Evolutionary conservation across 2,797 vertebrate species (phyloP).

Genomic region (Vultur gryphus): DNA sequence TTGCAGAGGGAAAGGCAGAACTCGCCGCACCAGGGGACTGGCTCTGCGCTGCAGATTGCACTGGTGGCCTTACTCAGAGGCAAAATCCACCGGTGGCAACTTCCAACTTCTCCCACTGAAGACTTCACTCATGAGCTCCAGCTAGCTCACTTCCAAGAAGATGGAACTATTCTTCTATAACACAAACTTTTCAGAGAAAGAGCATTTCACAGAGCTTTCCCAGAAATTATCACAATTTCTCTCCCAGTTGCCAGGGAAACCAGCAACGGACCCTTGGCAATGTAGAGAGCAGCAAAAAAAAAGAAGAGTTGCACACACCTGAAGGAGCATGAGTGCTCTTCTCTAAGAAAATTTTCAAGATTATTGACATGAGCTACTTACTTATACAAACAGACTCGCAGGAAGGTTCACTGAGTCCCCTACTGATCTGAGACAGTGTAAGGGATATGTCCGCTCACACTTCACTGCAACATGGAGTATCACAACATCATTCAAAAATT

Average conservation of each 20-base stretch:
- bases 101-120: not conserved
- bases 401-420: not conserved
- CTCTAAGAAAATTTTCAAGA: not conserved
- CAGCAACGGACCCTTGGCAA: not conserved
- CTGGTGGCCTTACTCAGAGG: not conserved
- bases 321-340: not conserved
- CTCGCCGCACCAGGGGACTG: rapidly evolving
- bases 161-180: not conserved
- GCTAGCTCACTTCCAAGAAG: not conserved
- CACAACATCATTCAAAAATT: not conserved
- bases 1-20: not conserved
- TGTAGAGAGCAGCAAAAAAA: not conserved
- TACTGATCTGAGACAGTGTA: not conserved
- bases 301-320: not conserved
- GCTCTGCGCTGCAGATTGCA: not conserved
- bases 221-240: not conserved
- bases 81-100: not conserved
- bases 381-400: not conserved
- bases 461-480: not conserved
- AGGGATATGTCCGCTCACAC: not conserved
- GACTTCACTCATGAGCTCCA: not conserved
- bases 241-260: not conserved
- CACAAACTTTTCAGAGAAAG: not conserved
- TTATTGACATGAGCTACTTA: not conserved
- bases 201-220: not conserved